Evolutionary conservation across 2,113 vertebrate species (phyloP).

Genomic region (Rattus norvegicus): DNA sequence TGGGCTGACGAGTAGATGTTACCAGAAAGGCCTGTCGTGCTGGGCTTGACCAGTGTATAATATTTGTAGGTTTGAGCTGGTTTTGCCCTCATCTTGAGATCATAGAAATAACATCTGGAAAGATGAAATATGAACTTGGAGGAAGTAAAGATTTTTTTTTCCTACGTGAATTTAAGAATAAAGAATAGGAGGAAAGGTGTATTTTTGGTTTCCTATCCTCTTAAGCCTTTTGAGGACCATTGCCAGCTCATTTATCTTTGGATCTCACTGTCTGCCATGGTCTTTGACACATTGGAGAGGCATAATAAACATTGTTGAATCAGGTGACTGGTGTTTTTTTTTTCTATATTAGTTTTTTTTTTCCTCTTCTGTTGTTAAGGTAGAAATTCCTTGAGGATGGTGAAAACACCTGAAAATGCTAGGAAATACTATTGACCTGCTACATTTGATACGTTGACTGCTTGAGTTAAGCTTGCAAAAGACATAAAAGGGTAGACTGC

Average conservation of each 20-base stretch:
- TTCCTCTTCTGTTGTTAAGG: neutral
- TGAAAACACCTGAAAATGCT: neutral
- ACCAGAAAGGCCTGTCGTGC: neutral
- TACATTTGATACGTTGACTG: neutral
- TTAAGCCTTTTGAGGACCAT: slow-evolving; percentile 26
- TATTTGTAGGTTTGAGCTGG: neutral
- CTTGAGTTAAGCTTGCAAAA: slow-evolving; percentile 54
- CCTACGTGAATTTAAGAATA: neutral
- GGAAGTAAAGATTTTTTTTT: neutral
- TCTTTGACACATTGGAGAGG: neutral
- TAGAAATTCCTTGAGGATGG: slow-evolving; percentile 34
- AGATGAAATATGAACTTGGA: slow-evolving; percentile 10
- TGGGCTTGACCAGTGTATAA: neutral
- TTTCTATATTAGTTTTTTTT: neutral
- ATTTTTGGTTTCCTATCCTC: neutral
- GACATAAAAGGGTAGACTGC: neutral
- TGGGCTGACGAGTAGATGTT: no score
- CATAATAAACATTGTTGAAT: slow-evolving; percentile 14
- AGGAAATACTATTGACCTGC: slow-evolving; percentile 20
- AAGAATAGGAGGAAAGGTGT: neutral
- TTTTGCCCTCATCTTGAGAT: neutral
- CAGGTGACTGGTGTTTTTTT: neutral
- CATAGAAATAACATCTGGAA: neutral
- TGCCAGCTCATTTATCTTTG: neutral
- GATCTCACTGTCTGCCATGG: neutral